phyloP scores from a whole-genome alignment of 1,140 invertebrate species.

The Pachyrhynchus sulphureomaculatus region DNA sequence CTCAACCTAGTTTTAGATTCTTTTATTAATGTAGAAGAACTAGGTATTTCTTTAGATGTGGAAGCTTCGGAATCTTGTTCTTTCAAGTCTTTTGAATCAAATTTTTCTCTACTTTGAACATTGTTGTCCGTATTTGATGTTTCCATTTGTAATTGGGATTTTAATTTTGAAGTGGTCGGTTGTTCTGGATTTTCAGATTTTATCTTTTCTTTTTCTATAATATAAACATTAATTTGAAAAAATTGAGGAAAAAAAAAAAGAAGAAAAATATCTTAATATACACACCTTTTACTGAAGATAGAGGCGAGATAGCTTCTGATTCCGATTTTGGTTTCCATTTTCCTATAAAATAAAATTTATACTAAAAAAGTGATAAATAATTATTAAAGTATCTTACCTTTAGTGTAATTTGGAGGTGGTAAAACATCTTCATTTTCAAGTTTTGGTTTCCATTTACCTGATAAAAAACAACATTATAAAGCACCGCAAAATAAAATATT shows the following conservation, averaged over 20 bases:
- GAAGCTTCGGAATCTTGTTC: neutral
- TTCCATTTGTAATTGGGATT: neutral
- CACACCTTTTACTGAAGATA: neutral
- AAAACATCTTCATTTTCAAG: neutral
- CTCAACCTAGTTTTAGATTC: neutral
- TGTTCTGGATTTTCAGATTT: too few relatives aligned
- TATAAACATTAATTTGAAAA: too few relatives aligned
- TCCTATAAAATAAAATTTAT: neutral
- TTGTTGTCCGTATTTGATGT: neutral
- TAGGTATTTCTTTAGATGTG: neutral
- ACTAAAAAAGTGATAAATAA: too few relatives aligned
- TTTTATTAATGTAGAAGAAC: neutral
- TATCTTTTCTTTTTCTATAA: too few relatives aligned
- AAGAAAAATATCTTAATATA: neutral
- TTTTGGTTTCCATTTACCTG: slow-evolving; percentile 21
- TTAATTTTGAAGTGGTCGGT: neutral
- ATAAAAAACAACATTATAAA: too few relatives aligned
- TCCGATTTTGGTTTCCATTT: slow-evolving; percentile 19
- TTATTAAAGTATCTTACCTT: neutral
- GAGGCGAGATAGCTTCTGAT: neutral
- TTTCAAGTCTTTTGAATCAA: neutral
- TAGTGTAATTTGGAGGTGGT: neutral
- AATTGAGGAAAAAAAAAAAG: neutral
- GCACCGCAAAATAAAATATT: too few relatives aligned
- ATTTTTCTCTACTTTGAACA: neutral